Conservation (phyloP, 2,888 invertebrate genomes). For the Eulithis testata region DNA sequence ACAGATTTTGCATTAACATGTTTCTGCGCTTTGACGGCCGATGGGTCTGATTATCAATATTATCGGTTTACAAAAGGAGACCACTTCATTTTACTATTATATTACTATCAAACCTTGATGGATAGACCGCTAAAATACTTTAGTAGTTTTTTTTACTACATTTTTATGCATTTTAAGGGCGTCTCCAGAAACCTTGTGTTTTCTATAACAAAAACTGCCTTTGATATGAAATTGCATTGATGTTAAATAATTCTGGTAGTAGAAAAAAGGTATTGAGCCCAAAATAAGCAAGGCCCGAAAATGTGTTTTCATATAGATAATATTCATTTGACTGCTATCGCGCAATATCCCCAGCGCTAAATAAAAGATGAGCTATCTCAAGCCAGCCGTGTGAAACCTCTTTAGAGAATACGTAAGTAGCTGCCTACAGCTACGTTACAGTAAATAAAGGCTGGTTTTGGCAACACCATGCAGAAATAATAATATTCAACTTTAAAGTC, state of each 20-base stretch:
- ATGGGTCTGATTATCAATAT: too few species aligned
- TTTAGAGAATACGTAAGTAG: conserved; percentile 8
- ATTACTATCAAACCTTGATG: too few species aligned
- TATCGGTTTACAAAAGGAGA: too few species aligned
- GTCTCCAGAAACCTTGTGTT: too few species aligned
- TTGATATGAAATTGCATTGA: too few species aligned
- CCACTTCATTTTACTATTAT: too few species aligned
- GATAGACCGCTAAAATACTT: too few species aligned
- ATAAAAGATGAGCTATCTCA: conserved; percentile 16
- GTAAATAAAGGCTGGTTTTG: neutral
- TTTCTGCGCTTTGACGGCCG: conserved; percentile 16
- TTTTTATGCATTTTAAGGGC: too few species aligned
- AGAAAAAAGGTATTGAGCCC: neutral
- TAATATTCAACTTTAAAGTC: too few species aligned
- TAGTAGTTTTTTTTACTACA: too few species aligned
- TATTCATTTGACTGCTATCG: neutral
- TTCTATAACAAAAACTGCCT: too few species aligned
- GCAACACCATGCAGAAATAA: too few species aligned
- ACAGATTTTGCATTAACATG: conserved; percentile 24
- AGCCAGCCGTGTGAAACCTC: conserved; percentile 11
- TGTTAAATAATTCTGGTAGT: neutral
- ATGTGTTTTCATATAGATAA: conserved; percentile 5
- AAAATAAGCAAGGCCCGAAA: neutral
- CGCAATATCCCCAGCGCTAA: neutral
- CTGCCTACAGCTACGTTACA: neutral